Conservation (phyloP, 1,140 invertebrate genomes). For the Lineus longissimus region DNA sequence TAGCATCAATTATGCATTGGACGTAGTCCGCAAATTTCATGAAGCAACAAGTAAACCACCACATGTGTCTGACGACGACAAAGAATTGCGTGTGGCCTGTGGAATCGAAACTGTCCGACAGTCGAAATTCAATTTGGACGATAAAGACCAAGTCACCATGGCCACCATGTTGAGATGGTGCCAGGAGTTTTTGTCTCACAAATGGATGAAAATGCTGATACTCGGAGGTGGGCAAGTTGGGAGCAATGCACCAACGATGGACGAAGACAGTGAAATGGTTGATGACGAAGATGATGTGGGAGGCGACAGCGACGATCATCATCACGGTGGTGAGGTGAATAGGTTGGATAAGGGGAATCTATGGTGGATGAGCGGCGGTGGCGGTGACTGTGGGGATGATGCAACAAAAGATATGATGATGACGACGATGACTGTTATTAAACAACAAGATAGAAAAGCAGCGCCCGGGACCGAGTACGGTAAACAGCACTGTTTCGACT, state of each 20-base stretch:
- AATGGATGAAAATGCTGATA: conserved; percentile 3
- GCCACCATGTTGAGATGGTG: not conserved
- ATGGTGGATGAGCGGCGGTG: not conserved
- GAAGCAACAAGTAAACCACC: too few relatives aligned
- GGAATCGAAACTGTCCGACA: not conserved
- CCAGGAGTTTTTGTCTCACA: not conserved
- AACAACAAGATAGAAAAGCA: not conserved
- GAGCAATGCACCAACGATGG: not conserved
- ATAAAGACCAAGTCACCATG: not conserved
- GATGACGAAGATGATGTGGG: not conserved
- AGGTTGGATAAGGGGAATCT: not conserved
- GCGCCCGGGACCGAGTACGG: not conserved
- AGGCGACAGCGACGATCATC: not conserved
- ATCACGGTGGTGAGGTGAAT: not conserved
- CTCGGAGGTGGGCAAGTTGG: not conserved
- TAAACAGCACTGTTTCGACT: not conserved
- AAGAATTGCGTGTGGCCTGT: too few relatives aligned
- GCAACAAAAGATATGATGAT: not conserved
- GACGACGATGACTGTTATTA: not conserved
- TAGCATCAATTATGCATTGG: not conserved
- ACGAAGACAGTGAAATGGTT: not conserved
- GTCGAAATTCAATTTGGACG: not conserved
- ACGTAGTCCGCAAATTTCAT: too few relatives aligned
- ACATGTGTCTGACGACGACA: too few relatives aligned
- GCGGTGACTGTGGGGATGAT: not conserved